A percentile compares a stretch with the other conserved stretches of the same genome.
Conservation (phyloP, 2,888 invertebrate genomes). For the Agriopis marginaria region DNA sequence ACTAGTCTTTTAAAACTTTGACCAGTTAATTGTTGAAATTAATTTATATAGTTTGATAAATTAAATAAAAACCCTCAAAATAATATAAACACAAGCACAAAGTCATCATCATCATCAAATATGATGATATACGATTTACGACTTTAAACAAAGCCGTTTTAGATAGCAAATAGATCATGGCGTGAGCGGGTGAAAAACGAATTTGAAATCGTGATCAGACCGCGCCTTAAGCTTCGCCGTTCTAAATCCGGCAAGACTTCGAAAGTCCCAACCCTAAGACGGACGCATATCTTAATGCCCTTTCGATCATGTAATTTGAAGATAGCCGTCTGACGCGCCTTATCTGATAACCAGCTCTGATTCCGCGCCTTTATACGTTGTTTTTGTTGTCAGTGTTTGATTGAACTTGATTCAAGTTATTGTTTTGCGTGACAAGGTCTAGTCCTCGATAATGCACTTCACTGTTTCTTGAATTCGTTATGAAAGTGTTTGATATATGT, state of each 20-base stretch:
- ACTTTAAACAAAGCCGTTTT: no score
- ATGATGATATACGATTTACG: no score
- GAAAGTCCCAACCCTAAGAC: conserved; percentile 9
- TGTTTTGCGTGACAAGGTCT: conserved; percentile 2
- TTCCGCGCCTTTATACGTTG: conserved; percentile 26
- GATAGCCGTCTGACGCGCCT: conserved; percentile 29
- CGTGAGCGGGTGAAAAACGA: no score
- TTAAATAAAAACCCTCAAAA: no score
- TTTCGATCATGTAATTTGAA: conserved; percentile 32
- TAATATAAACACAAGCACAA: no score
- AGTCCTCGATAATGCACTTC: background rate
- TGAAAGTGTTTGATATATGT: background rate
- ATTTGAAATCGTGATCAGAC: no score
- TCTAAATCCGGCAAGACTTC: background rate
- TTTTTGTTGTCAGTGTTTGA: conserved; percentile 31
- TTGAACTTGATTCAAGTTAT: conserved; percentile 11
- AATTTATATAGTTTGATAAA: no score
- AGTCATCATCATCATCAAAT: no score
- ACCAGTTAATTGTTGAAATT: no score
- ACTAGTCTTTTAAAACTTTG: no score
- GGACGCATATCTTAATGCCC: conserved; percentile 23
- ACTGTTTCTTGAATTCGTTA: background rate
- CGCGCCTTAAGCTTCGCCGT: no score
- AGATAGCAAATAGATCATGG: no score
- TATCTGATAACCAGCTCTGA: conserved; percentile 35